These are phyloP conservation scores for Macropodus opercularis DNA, from an alignment of 2,797 vertebrate genomes.

Conservation along the genomic window DNA sequence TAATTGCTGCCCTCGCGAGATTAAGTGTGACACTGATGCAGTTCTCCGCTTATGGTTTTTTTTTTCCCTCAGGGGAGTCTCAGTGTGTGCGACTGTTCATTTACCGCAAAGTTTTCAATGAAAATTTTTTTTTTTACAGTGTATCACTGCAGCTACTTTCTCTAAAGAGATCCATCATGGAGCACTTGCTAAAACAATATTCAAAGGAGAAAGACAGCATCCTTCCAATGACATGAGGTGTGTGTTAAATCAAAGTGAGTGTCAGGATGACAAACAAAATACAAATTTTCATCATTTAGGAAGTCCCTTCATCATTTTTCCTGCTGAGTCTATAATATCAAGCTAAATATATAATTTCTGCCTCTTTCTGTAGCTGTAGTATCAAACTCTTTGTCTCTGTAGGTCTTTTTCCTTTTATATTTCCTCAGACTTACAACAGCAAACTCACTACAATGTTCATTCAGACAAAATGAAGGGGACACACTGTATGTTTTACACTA, in stretches of 20 bases:
- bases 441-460: slow-evolving; percentile 26
- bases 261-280: slow-evolving; percentile 4
- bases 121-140: no score
- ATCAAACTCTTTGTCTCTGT: slow-evolving; percentile 10
- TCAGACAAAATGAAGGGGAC: slow-evolving; percentile 27
- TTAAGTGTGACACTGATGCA: slow-evolving; percentile 32
- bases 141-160: slow-evolving; percentile 9
- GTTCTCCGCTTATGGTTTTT: slow-evolving; percentile 24
- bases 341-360: slow-evolving; percentile 14
- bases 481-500: slow-evolving; percentile 15
- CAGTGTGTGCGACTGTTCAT: slow-evolving; percentile 23
- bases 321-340: not conserved
- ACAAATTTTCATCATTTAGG: slow-evolving; percentile 14
- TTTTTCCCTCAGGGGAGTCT: slow-evolving; percentile 29
- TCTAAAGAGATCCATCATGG: slow-evolving; percentile 16
- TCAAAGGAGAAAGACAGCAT: slow-evolving; percentile 4
- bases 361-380: slow-evolving; percentile 9
- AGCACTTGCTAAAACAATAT: slow-evolving; percentile 8
- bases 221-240: slow-evolving; percentile 6
- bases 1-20: slow-evolving; percentile 54
- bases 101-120: slow-evolving; percentile 9
- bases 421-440: slow-evolving; percentile 22
- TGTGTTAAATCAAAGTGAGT: slow-evolving; percentile 6
- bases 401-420: slow-evolving; percentile 17
- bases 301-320: slow-evolving; percentile 9